Percentiles rank a stretch among this genome's conserved stretches.
Evolutionary conservation across 2,888 invertebrate species (phyloP).

Genomic region (Sussaba pulchella): DNA sequence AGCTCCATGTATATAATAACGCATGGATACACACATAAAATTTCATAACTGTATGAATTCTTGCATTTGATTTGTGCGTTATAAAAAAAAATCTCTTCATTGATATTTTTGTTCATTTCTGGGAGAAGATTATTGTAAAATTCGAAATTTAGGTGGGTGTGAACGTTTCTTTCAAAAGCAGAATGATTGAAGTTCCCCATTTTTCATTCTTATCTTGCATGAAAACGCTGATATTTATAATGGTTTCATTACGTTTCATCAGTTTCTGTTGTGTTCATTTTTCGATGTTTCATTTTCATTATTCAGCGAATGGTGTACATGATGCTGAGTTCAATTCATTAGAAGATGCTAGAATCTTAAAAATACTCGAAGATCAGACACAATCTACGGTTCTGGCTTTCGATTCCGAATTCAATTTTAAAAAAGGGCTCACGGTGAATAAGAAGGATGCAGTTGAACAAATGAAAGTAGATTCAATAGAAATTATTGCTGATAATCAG

Average conservation of each 20-base stretch:
- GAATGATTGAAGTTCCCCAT: too few species aligned
- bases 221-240: too few species aligned
- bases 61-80: too few species aligned
- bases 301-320: background rate
- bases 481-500: background rate
- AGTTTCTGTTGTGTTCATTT: background rate
- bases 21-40: too few species aligned
- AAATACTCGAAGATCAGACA: background rate
- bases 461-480: background rate
- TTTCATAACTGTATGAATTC: too few species aligned
- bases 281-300: conserved; percentile 4
- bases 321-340: background rate
- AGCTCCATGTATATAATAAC: too few species aligned
- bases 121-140: too few species aligned
- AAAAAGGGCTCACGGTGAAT: conserved; percentile 12
- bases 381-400: background rate
- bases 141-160: too few species aligned
- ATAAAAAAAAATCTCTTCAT: too few species aligned
- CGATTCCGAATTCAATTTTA: background rate
- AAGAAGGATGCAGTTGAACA: background rate
- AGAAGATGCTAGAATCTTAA: background rate
- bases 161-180: too few species aligned
- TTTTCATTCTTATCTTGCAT: too few species aligned
- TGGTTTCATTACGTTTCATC: background rate
- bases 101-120: too few species aligned